Evolutionary conservation across 2,888 invertebrate species (phyloP).

Genomic region (Meteorus cinctellus): DNA sequence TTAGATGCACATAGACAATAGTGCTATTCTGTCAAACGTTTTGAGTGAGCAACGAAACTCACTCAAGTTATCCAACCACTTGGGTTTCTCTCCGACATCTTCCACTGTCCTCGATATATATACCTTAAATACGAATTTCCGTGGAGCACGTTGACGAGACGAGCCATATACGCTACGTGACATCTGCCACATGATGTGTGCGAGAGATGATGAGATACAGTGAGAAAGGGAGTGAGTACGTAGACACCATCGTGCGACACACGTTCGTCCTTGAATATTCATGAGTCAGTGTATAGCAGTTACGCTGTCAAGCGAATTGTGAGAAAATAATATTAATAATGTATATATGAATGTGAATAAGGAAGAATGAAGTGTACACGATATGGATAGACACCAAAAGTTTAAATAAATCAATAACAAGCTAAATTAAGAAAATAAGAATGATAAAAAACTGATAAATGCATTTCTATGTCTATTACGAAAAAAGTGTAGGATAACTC

Average conservation of each 20-base stretch:
- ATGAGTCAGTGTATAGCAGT: slow-evolving; percentile 31
- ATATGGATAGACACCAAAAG: neutral
- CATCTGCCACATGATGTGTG: slow-evolving; percentile 36
- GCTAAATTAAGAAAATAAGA: neutral
- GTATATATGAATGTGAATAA: slow-evolving; percentile 20
- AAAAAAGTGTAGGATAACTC: neutral
- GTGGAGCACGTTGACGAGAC: slow-evolving; percentile 35
- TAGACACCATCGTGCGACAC: slow-evolving; percentile 15
- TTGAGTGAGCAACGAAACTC: slow-evolving; percentile 8
- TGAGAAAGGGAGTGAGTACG: neutral
- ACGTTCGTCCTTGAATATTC: slow-evolving; percentile 42
- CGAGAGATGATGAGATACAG: neutral
- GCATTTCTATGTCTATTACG: neutral
- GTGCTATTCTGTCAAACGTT: slow-evolving; percentile 6
- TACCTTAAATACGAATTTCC: slow-evolving; percentile 42
- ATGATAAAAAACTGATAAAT: neutral
- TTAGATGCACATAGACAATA: neutral
- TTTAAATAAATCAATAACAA: neutral
- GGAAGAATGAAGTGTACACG: neutral
- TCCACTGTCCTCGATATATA: slow-evolving; percentile 28
- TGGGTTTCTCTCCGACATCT: slow-evolving; percentile 18
- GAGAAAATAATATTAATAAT: slow-evolving; percentile 8
- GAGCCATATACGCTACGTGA: slow-evolving; percentile 12
- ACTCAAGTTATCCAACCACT: slow-evolving; percentile 17
- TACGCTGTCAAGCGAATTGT: slow-evolving; percentile 22